Evolutionary conservation across 2,113 vertebrate genomes (phyloP), one percentile per base, ranked within the genome.

Genomic region (Pachycephala philippinensis): DNA sequence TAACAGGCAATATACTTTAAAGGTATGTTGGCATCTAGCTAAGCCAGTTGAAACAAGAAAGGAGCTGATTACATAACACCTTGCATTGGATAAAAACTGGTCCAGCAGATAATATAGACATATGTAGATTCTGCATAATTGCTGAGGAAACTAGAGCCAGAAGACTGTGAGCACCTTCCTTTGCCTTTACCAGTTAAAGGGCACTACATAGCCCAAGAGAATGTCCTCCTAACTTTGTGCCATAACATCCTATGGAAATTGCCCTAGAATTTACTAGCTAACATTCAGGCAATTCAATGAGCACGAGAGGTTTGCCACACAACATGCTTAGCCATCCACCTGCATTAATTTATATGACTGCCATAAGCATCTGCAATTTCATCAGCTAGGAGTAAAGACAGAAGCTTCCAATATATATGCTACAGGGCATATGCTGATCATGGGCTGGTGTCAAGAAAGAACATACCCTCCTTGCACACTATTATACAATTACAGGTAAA

Each of bases 401-500:
- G 50, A 28, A 85, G 39, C 28, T 93, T 95, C 81, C 85, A 60
- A 50, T 86, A n/a, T 9, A 20, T 47, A 31, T 6, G 60, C 50
- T 90, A 83, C 75, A 80, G 82, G 92, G 68, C 50, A 75, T 35
- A 52, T 45, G 49, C 49, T 78, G 71, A 87, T 94, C 66, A 7
- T 13, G 47, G 28, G 14, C 24, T 57, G 61, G 87, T 95, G 76
- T 96, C 93, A 96, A 86, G 79, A 92, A 89, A 71, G 83, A 88
- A 60, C 95, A 94, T 78, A 94, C 18, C 31, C 91, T 95, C 15
- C 72, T 91, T 60, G 31, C 26, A 78, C 69, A 56, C 64, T 86
- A 42, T 96, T 93, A 93, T 71, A 68, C 40, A 94, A 96, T 96
- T 96, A 95, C 88, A 96, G 88, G 93, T 94, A 95, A 96, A 79